Conservation (phyloP, 1,140 invertebrate genomes). For the Drosophila takahashii region DNA sequence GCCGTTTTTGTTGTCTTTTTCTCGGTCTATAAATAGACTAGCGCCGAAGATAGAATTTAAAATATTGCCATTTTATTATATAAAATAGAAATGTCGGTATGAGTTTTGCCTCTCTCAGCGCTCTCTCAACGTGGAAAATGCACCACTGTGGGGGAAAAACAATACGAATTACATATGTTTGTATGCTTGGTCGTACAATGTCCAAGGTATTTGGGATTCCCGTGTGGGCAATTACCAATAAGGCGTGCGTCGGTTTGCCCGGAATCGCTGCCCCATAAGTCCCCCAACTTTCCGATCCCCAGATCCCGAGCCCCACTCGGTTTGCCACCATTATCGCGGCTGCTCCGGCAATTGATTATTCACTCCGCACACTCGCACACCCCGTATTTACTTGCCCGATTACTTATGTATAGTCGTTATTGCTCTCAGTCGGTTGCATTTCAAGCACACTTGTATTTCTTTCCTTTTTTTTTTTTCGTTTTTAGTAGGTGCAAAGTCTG, state of each 20-base stretch:
- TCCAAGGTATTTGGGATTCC: conserved; percentile 73
- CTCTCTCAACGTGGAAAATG: conserved; percentile 32
- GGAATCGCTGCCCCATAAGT: conserved; percentile 20
- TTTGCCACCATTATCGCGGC: conserved; percentile 39
- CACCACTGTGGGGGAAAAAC: conserved; percentile 43
- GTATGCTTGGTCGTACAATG: conserved; percentile 41
- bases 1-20: conserved; percentile 19
- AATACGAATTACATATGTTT: conserved; percentile 43
- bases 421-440: conserved; percentile 27
- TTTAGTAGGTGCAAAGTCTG: conserved; percentile 25
- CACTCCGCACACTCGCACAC: conserved; percentile 49
- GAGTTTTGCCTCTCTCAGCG: background rate
- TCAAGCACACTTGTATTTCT: conserved; percentile 22
- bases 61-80: conserved; percentile 69
- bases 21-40: conserved; percentile 62
- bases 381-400: conserved; percentile 9
- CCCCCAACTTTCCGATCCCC: conserved; percentile 1
- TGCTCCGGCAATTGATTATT: conserved; percentile 74
- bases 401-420: conserved; percentile 16
- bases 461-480: background rate
- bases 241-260: conserved; percentile 38
- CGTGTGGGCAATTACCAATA: conserved; percentile 75
- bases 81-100: conserved; percentile 27
- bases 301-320: conserved; percentile 13
- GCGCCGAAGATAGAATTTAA: conserved; percentile 61